Conservation (phyloP, 2,888 invertebrate genomes). For the Pollenia amentaria region DNA sequence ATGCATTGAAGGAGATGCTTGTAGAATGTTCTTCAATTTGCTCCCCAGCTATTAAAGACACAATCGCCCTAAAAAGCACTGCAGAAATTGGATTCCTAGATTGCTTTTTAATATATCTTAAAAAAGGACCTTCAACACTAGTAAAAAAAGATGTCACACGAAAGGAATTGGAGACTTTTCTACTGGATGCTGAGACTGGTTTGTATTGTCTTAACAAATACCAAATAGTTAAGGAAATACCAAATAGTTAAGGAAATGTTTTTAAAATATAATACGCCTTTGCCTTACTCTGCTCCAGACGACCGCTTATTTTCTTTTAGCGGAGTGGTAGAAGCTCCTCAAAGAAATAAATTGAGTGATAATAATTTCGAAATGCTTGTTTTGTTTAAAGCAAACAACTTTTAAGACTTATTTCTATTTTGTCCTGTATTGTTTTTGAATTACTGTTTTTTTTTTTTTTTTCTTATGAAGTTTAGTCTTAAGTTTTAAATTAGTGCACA, state of each 20-base stretch:
- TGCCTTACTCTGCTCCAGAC: neutral
- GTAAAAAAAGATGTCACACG: neutral
- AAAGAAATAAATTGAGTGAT: constrained; percentile 10
- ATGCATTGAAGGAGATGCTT: neutral
- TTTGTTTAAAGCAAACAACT: neutral
- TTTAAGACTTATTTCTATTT: no score
- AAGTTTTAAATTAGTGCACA: no score
- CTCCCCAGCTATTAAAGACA: no score
- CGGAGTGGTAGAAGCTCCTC: neutral
- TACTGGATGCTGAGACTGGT: neutral
- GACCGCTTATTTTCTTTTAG: neutral
- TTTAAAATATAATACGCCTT: constrained; percentile 1
- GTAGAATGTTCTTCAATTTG: no score
- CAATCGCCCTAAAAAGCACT: no score
- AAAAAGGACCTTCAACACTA: neutral
- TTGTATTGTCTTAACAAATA: constrained; percentile 1
- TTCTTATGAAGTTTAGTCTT: no score
- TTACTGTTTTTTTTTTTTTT: no score
- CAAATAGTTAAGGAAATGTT: no score
- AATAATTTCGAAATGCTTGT: neutral
- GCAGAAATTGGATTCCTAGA: no score
- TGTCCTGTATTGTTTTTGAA: no score
- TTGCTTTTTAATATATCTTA: no score
- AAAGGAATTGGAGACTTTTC: constrained; percentile 2
- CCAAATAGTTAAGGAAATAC: no score